Percentiles rank a stretch among this genome's conserved stretches.
Conservation (phyloP, 2,888 invertebrate genomes). For the Habrosyne pyritoides region DNA sequence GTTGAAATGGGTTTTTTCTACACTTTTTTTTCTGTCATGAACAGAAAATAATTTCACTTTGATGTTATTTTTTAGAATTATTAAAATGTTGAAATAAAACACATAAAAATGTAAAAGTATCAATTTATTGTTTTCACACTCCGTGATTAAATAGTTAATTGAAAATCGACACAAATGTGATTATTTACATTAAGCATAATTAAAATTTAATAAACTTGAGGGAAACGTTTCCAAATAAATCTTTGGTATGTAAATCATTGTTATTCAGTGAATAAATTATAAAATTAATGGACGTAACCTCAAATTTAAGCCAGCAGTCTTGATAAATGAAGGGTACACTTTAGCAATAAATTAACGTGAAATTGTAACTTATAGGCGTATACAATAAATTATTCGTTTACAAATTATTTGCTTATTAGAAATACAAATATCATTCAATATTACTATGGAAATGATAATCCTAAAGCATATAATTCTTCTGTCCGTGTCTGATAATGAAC, state of each 20-base stretch:
- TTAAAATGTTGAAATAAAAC: slow-evolving; percentile 40
- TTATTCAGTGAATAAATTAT: slow-evolving; percentile 42
- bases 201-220: neutral
- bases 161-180: slow-evolving; percentile 27
- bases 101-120: slow-evolving; percentile 65
- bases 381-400: neutral
- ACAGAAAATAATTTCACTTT: neutral
- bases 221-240: slow-evolving; percentile 32
- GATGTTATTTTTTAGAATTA: neutral
- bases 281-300: slow-evolving; percentile 2
- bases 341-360: neutral
- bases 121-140: slow-evolving; percentile 78
- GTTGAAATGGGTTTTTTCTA: too few relatives aligned
- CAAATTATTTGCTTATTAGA: neutral
- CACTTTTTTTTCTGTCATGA: too few relatives aligned
- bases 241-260: slow-evolving; percentile 56
- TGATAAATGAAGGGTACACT: neutral
- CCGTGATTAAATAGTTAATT: slow-evolving; percentile 50
- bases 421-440: neutral
- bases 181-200: slow-evolving; percentile 44
- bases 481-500: too few relatives aligned
- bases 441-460: neutral
- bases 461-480: too few relatives aligned
- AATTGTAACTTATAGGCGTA: neutral
- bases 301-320: slow-evolving; percentile 16